phyloP scores from a whole-genome alignment of 2,113 vertebrate genomes.

The Alosa alosa region DNA sequence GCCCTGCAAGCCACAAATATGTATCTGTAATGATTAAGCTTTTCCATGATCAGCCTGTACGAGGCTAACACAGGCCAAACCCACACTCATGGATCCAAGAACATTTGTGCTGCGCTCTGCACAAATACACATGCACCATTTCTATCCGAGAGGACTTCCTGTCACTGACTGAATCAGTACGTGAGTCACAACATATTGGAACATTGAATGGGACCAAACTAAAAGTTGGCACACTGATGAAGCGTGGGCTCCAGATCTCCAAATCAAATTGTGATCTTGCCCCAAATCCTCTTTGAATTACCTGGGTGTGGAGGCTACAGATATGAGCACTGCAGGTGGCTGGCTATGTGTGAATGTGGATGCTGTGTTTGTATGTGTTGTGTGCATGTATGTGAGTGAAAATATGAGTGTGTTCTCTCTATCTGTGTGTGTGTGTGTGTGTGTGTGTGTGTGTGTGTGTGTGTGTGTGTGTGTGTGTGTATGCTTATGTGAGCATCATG shows the following conservation, averaged over 20 bases:
- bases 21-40: slow-evolving; percentile 11
- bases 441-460: not conserved
- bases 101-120: not conserved
- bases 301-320: slow-evolving; percentile 11
- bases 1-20: slow-evolving; percentile 13
- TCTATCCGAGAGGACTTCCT: not conserved
- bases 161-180: not conserved
- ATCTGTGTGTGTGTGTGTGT: slow-evolving; percentile 1
- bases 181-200: not conserved
- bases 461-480: not conserved
- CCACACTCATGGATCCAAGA: not conserved
- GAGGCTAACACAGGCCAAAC: not conserved
- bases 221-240: not conserved
- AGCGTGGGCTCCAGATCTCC: slow-evolving; percentile 8
- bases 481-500: not conserved
- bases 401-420: not conserved
- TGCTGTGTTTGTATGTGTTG: not conserved
- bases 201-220: not conserved
- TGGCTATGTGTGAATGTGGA: not conserved
- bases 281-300: slow-evolving; percentile 41
- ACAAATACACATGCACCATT: not conserved
- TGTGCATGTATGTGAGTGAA: not conserved
- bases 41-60: not conserved
- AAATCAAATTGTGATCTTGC: slow-evolving; percentile 36
- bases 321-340: slow-evolving; percentile 25